Base-by-base conservation (phyloP, 2,113 vertebrate genomes). In the Crypturellus undulatus region DNA sequence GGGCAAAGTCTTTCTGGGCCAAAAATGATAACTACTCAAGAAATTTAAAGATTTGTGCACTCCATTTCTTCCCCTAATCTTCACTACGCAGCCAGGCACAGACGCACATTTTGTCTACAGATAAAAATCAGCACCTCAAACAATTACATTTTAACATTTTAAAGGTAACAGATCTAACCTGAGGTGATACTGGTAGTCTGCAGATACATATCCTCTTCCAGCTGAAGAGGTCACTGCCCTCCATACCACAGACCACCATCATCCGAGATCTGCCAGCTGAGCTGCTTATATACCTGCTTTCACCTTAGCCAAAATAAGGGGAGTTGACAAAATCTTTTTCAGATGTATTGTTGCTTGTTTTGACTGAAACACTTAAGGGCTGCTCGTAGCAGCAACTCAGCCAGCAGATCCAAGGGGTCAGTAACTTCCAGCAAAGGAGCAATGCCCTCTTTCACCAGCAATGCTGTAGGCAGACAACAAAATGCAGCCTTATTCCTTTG, bases 171-270 rank as follows among this genome's bases (percentile, higher is more conserved):
- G n/a, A 83, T 75, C 60, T 81, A 90, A 79, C 72, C 54, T 30
- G 69, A 68, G 25, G 42, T 14, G 24, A 77, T 3, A 79, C n/a
- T 49, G 43, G 38, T 14, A 83, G 75, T 59, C 79, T 94, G 68
- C 67, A 93, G 63, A 77, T 25, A 92, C 15, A 67, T 40, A 79
- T 62, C 22, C 63, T 92, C 38, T 83, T 86, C 34, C 56, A 90
- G 69, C 73, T 78, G 68, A 95, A 79, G 88, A 90, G 77, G 86
- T 83, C 90, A 80, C 72, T 93, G 89, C 65, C 89, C 62, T 93
- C 83, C 72, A 86, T 13, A 84, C 11, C 52, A 84, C 78, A 87
- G 51, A 87, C 28, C 15, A 69, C 45, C n/a, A 79, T 51, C 43
- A 79, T 59, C 40, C n/a, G 25, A 90, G 64, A 92, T 90, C 77